Base-by-base conservation (phyloP, 2,797 vertebrate species). In the Enteromius viviparus region DNA sequence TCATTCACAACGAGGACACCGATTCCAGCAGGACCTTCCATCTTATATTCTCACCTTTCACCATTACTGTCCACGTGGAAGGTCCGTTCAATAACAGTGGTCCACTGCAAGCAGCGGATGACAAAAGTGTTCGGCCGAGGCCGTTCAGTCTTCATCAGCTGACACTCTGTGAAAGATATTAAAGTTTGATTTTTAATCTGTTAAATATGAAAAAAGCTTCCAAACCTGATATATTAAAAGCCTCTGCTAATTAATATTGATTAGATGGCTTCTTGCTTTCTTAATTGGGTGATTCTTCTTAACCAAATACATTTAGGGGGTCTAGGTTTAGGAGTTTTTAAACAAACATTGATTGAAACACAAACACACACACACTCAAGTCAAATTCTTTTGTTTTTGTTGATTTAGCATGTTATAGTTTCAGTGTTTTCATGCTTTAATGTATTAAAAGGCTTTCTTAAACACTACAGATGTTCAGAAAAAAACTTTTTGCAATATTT, bases 71-170 rank as follows among this genome's bases (percentile, higher is more conserved):
- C 97, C 66, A 99, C 97, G 0, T 98, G 97, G 89, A 99, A 99
- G 5, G 97, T 99, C 85, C 97, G 94, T 88, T 99, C 97, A 0
- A 98, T 99, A 84, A 98, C 97, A 0, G 97, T 96, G 1, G 97
- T 98, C 97, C 97, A 98, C 89, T 99, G 97, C 78, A 98, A 90
- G 88, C 97, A 99, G n/a, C 97, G 96, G 84, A 99, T 98, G 87
- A 99, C 96, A 29, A 99, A 99, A 0, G 97, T 97, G 91, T 99
- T 98, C 80, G 97, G 95, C 66, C 95, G 92, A 0, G 97, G 97
- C 10, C 97, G 93, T 90, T 98, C 97, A 0, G 97, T 97, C 91
- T 97, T 97, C 97, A 99, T 98, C 86, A 99, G 93, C 92, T 99
- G 97, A 84, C 97, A 99, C 91, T 99, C 97, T 97, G 53, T 40